These are phyloP conservation scores for Drosophila phalerata DNA, from an alignment of 2,888 invertebrate genomes.

Conservation along the genomic window DNA sequence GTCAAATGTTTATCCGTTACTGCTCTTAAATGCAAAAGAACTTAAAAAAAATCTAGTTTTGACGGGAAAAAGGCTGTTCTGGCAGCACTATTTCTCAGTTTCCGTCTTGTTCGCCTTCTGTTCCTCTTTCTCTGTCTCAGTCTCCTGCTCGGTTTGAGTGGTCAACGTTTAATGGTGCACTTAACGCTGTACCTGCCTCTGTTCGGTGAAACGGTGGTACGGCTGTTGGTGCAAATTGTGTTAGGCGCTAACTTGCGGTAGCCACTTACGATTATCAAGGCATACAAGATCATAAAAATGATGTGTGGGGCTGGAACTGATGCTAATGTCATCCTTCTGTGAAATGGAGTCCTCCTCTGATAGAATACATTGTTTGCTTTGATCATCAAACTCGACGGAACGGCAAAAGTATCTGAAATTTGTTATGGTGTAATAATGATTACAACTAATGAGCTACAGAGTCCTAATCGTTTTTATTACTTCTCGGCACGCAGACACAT, in stretches of 20 bases:
- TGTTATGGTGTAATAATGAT: constrained; percentile 18
- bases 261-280: constrained; percentile 94
- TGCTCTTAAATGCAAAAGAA: too few relatives aligned
- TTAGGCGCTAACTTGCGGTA: constrained; percentile 55
- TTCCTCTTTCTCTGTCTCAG: constrained; percentile 15
- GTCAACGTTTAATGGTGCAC: constrained; percentile 61
- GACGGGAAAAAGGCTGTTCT: too few relatives aligned
- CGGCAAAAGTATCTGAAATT: constrained; percentile 91
- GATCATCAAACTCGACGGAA: constrained; percentile 95
- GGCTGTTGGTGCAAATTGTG: neutral
- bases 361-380: constrained; percentile 94
- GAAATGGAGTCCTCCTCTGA: constrained; percentile 96
- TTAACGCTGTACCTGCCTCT: constrained; percentile 56
- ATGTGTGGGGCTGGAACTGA: constrained; percentile 93
- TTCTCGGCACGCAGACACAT: constrained; percentile 95
- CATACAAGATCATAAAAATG: constrained; percentile 96
- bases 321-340: constrained; percentile 94
- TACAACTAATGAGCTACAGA: constrained; percentile 40
- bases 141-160: constrained; percentile 35
- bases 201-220: constrained; percentile 3
- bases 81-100: neutral
- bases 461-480: constrained; percentile 85
- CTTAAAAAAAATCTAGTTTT: too few relatives aligned
- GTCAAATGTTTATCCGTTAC: too few relatives aligned
- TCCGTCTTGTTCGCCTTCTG: constrained; percentile 2